Percentiles rank a stretch among this genome's conserved stretches.
phyloP scores from a whole-genome alignment of 2,113 vertebrate species.

The Guaruba guarouba region DNA sequence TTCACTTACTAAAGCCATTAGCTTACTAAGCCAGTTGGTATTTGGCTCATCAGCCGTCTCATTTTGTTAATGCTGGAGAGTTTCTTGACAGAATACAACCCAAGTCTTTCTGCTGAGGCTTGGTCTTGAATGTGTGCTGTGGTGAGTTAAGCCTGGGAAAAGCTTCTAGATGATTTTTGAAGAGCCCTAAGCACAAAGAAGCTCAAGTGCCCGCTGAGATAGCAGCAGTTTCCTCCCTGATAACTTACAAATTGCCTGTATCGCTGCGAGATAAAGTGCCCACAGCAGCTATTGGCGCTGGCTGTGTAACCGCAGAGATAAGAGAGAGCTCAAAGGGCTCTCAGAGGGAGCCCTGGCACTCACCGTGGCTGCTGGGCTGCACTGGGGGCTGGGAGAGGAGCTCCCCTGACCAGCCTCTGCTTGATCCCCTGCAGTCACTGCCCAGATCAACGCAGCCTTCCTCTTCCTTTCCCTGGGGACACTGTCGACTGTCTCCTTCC shows the following conservation, averaged over 20 bases:
- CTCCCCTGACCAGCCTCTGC: background rate
- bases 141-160: background rate
- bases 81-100: background rate
- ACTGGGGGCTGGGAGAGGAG: background rate
- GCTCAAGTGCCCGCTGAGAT: background rate
- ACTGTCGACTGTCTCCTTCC: conserved; percentile 9
- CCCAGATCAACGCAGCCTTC: conserved; percentile 72
- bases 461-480: conserved; percentile 69
- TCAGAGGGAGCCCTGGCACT: accelerated
- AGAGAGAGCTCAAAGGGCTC: background rate
- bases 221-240: background rate
- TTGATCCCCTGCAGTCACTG: conserved; percentile 33
- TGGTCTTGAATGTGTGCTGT: background rate
- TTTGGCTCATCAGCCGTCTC: accelerated
- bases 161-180: background rate
- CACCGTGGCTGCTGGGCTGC: background rate
- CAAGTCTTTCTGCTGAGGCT: background rate
- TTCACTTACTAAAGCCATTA: background rate
- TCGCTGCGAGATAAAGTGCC: background rate
- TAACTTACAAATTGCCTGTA: background rate
- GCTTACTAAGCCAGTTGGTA: background rate
- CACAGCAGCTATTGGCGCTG: background rate
- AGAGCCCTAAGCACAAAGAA: background rate
- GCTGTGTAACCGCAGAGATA: background rate
- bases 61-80: background rate